phyloP scores from a whole-genome alignment of 2,888 invertebrate species.

The Drosophila silvestris region DNA sequence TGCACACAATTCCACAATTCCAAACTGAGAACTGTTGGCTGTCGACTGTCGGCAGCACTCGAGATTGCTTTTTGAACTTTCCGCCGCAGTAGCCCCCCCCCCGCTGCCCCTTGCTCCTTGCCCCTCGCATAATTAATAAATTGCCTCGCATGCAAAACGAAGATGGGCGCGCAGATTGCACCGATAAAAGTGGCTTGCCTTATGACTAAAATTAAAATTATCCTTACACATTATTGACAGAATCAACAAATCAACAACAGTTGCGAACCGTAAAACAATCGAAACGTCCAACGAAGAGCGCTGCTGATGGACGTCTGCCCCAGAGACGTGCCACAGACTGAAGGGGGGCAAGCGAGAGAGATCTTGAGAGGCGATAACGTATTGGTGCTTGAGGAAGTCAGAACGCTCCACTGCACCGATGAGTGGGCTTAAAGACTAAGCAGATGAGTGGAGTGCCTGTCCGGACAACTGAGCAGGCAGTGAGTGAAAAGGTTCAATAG shows the following conservation, averaged over 20 bases:
- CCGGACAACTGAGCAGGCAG: constrained; percentile 5
- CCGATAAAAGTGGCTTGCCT: constrained; percentile 57
- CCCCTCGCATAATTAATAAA: constrained; percentile 80
- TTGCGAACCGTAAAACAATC: constrained; percentile 67
- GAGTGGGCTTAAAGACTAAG: constrained; percentile 50
- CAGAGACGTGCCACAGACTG: constrained; percentile 15
- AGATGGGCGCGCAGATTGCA: constrained; percentile 55
- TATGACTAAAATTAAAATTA: constrained; percentile 71
- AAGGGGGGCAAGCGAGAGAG: constrained; percentile 33
- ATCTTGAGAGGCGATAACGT: constrained; percentile 67
- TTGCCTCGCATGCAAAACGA: constrained; percentile 62
- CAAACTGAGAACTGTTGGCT: constrained; percentile 45
- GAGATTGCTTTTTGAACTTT: constrained; percentile 74
- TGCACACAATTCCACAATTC: not conserved
- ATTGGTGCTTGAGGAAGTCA: constrained; percentile 61
- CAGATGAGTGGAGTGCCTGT: constrained; percentile 39
- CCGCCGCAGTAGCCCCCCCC: constrained; percentile 35
- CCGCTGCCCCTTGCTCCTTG: not conserved
- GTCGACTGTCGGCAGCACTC: constrained; percentile 73
- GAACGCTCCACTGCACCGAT: constrained; percentile 32
- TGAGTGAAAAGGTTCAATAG: constrained; percentile 27
- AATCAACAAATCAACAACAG: constrained; percentile 31
- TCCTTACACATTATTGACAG: constrained; percentile 71
- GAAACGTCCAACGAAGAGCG: constrained; percentile 37
- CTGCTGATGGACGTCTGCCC: constrained; percentile 52